A percentile compares a stretch with the other conserved stretches of the same genome.
Conservation (phyloP, 2,113 vertebrate species). For the Nannobrachium achirus region DNA sequence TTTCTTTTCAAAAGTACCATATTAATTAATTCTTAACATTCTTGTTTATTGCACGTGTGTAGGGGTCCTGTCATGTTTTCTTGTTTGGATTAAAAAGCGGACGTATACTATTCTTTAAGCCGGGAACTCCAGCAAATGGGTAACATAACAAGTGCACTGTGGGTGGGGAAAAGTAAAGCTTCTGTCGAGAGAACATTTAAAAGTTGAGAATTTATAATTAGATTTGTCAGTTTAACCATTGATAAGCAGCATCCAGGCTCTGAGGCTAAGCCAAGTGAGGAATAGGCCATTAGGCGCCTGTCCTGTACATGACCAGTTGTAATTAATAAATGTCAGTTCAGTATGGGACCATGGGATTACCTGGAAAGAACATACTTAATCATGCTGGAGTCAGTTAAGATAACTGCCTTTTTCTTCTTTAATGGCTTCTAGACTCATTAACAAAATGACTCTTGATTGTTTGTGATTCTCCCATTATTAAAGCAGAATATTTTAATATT, state of each 20-base stretch:
- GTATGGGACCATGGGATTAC: too few relatives aligned
- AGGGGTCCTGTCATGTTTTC: background rate
- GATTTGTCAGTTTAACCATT: too few relatives aligned
- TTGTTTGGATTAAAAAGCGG: background rate
- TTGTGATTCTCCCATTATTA: background rate
- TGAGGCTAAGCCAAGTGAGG: too few relatives aligned
- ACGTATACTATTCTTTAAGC: background rate
- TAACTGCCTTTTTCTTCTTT: background rate
- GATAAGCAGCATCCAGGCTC: too few relatives aligned
- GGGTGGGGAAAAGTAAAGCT: background rate
- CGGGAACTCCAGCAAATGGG: background rate
- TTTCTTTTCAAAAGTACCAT: background rate
- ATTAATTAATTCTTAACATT: too few relatives aligned
- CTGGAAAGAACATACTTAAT: too few relatives aligned
- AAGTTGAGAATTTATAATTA: too few relatives aligned
- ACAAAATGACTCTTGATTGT: conserved; percentile 10
- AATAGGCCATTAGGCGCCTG: too few relatives aligned
- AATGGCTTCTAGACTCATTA: background rate
- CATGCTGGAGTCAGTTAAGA: background rate
- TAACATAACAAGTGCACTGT: background rate
- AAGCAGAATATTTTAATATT: too few relatives aligned
- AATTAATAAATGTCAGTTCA: too few relatives aligned
- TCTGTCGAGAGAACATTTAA: too few relatives aligned
- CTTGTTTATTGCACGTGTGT: background rate
- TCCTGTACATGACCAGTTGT: too few relatives aligned